Evolutionary conservation across 2,888 invertebrate genomes (phyloP), one percentile per base, ranked within the genome.

Genomic region (Noctua janthe): DNA sequence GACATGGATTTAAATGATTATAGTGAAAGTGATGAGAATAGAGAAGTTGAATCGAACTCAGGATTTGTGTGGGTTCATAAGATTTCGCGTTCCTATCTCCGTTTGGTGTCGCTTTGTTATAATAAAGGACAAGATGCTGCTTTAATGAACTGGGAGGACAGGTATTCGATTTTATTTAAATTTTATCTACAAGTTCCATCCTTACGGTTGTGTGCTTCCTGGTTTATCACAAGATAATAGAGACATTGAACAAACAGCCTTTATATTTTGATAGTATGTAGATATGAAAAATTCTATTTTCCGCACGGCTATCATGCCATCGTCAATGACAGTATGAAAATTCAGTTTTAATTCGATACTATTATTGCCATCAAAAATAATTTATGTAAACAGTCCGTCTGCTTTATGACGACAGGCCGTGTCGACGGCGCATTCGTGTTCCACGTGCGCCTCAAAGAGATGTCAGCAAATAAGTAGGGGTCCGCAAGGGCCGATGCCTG

Each of bases 31-130:
- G 74, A 80, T 69, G 78, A 71, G 51, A 51, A 47, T 23, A 70
- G 66, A 15, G 35, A 71, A 8, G 72, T 75, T 43, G 71, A 81
- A 39, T 56, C 85, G 8, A 67, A n/a, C n/a, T 71, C 82, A 23
- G 64, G 74, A 20, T 62, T 77, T 67, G 69, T 78, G 69, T 88
- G 84, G 83, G 78, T 78, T 49, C 69, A 75, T 71, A 90, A 82
- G 54, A 70, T 87, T 39, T 74, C 81, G 0, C 81, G 88, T 62
- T 74, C 74, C 0, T 84, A 87, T 79, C 49, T 71, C 0, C 87
- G 88, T 71, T 80, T 84, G 15, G 75, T 78, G n/a, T 77, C 85
- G 1, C 51, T 81, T 5, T 89, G 87, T 74, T 86, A 78, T 35
- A 82, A 78, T 67, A 87, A 81, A 29, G 74, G 47, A 0, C 35